Conservation (phyloP, 2,113 vertebrate genomes). For the Ondatra zibethicus region DNA sequence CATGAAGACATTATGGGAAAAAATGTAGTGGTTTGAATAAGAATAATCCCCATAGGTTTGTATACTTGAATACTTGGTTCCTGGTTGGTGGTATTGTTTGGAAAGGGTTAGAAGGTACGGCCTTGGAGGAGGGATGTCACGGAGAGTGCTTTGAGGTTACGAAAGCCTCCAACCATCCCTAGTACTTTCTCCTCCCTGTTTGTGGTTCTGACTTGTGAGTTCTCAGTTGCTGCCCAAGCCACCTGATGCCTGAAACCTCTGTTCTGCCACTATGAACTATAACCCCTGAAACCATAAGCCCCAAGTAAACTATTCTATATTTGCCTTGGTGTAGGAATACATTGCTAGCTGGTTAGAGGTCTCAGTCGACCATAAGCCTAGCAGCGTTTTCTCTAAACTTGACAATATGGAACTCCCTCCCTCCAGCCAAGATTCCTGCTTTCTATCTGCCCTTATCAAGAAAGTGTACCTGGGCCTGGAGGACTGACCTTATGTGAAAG, state of each 20-base stretch:
- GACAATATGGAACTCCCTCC: not conserved
- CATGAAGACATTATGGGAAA: not conserved
- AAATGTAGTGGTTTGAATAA: not conserved
- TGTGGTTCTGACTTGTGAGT: not conserved
- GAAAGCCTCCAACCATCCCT: not conserved
- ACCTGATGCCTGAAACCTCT: not conserved
- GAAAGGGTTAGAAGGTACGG: not conserved
- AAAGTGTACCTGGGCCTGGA: not conserved
- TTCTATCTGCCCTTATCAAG: not conserved
- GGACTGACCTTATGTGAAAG: not conserved
- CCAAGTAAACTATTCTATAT: not conserved
- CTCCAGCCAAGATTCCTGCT: not conserved
- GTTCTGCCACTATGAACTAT: not conserved
- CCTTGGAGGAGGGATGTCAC: not conserved
- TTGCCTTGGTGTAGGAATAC: not conserved
- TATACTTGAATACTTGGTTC: not conserved
- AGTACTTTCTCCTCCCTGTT: not conserved
- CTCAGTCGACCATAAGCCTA: not conserved
- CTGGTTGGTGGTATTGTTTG: not conserved
- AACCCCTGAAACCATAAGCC: not conserved
- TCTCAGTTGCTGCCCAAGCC: not conserved
- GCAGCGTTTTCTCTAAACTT: not conserved
- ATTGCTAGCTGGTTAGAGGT: not conserved
- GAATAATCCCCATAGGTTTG: not conserved
- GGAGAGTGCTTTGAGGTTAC: not conserved